These are phyloP conservation scores for Monomorium pharaonis DNA, from an alignment of 1,140 invertebrate genomes.

Conservation along the genomic window DNA sequence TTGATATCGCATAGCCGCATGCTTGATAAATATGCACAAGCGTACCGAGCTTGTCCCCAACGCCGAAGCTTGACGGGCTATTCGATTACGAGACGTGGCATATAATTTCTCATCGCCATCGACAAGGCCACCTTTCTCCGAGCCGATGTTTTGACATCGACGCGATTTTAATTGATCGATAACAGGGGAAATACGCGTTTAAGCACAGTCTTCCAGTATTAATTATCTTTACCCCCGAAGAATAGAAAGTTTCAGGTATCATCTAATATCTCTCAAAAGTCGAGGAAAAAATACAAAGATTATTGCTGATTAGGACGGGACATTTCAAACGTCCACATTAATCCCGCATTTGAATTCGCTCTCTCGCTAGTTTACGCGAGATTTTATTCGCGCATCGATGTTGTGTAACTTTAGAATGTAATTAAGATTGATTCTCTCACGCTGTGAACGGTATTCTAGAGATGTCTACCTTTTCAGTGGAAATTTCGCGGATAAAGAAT, in stretches of 20 bases:
- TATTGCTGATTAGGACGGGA: not conserved
- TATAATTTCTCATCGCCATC: conserved; percentile 21
- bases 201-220: not conserved
- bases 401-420: not conserved
- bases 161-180: conserved; percentile 19
- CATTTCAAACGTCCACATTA: not conserved
- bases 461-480: not conserved
- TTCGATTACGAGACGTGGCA: not conserved
- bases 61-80: conserved; percentile 15
- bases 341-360: not conserved
- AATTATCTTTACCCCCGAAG: not conserved
- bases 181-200: not conserved
- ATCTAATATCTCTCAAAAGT: not conserved
- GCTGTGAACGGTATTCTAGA: not conserved
- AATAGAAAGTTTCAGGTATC: not conserved
- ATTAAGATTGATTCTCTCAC: not conserved
- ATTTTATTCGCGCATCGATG: not conserved
- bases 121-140: conserved; percentile 5
- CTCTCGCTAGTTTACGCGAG: not conserved
- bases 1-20: conserved; percentile 50
- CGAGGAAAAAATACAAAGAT: not conserved
- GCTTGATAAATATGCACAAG: conserved; percentile 58
- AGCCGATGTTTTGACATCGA: not conserved
- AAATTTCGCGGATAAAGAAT: conserved; percentile 26
- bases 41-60: conserved; percentile 41